Conservation (phyloP, 35 echinoderm and acorn worm genomes). For the Stichopus chloronotus region DNA sequence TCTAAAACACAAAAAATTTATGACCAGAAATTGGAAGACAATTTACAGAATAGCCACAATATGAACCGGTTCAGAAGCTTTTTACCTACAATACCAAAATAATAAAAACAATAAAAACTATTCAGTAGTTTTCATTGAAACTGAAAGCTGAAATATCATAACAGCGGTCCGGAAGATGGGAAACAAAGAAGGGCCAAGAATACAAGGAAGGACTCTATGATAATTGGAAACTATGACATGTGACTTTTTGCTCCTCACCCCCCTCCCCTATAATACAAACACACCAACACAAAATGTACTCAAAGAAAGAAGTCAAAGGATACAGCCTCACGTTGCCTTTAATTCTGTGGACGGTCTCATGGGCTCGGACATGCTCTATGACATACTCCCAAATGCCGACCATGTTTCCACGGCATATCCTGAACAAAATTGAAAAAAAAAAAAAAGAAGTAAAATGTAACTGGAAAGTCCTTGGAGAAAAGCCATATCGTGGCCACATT, state of each 20-base stretch:
- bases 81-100: neutral
- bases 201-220: no score
- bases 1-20: neutral
- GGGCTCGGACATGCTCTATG: slow-evolving; percentile 3
- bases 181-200: no score
- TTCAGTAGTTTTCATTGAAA: no score
- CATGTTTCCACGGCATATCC: slow-evolving; percentile 58
- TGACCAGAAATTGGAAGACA: neutral
- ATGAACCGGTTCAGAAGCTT: neutral
- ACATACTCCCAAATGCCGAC: slow-evolving; percentile 54
- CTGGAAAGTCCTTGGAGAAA: neutral
- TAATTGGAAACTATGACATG: no score
- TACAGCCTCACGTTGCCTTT: slow-evolving; percentile 51
- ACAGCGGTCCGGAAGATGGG: no score
- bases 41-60: neutral
- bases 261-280: no score
- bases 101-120: no score
- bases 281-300: no score
- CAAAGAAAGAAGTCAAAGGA: neutral
- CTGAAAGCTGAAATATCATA: no score
- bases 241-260: no score
- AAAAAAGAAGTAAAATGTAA: neutral
- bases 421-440: slow-evolving; percentile 4
- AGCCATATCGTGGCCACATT: no score
- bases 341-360: slow-evolving; percentile 23